Evolutionary conservation across 2,797 vertebrate genomes (phyloP), one percentile per base, ranked within the genome.

Genomic region (Ispidina picta): DNA sequence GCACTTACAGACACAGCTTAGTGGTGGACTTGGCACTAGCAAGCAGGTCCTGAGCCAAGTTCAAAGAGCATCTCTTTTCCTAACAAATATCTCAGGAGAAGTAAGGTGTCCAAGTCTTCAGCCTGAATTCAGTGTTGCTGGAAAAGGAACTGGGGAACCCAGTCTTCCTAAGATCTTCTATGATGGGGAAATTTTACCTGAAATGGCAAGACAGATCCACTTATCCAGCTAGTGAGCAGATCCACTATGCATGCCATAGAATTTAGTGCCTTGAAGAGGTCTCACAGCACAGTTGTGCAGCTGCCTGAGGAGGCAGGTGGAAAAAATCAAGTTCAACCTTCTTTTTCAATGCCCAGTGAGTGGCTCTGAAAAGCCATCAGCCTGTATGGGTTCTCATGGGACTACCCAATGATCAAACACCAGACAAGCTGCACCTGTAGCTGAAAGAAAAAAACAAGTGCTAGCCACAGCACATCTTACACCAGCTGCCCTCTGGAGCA

Each of bases 71-170:
- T 58, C 51, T 73, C 15, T 37, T 88, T 83, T 60, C 70, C 31
- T 63, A 71, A 63, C 9, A 33, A 8, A 59, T 15, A 9, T 74
- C 35, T 12, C 13, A 35, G 33, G 72, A 26, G 58, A 88, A 86
- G 46, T 23, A 66, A 70, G 0, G 0, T 48, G 8, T 56, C 26
- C 0, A 1, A 71, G 12, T 56, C 51, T 39, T 54, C 62, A 59
- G 25, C 17, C 59, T 69, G 37, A 77, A 60, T 51, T 76, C 25
- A 49, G 21, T 17, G 39, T 58, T 84, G 12, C 46, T 90, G 31
- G 37, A 88, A 90, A 74, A 69, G 11, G 3, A 68, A 10, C 3
- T 51, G 26, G 6, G 14, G 4, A 72, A 62, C 48, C 37, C 8
- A 26, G 12, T 11, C 51, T 31, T 72, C 39, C 18, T 8, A 54